Evolutionary conservation across 2,113 vertebrate genomes (phyloP), one percentile per base, ranked within the genome.

Genomic region (Callorhinus ursinus): DNA sequence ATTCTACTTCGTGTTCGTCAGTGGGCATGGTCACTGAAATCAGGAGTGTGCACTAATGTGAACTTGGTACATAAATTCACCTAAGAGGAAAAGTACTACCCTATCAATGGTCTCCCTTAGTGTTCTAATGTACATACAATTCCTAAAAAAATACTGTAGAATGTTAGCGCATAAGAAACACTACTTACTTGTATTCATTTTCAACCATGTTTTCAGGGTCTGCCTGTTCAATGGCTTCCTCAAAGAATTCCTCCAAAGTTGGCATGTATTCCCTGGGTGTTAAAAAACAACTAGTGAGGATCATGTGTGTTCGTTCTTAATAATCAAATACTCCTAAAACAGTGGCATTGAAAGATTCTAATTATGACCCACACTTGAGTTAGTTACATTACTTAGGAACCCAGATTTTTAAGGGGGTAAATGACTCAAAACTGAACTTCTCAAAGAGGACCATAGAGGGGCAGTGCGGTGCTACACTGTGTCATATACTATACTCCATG

Each of bases 191-290:
- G 98, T 99, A 99, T 97, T 99, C 99, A 49, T 99, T 99, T 98
- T 99, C 99, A 97, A 99, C 99, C 99, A 99, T 99, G 97, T 99
- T 99, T 95, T 99, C 99, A 51, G 99, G 99, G 94, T 99, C 99
- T 7, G 99, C 99, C 98, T 99, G 99, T 93, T 99, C 99, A 93
- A 99, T 99, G 89, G 99, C 99, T 98, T 99, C 99, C 63, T 99
- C 99, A 94, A 99, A 99, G 98, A 99, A 99, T 51, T 99, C 99
- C 86, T 99, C 99, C 98, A 99, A 97, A 0, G 99, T 99, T 9
- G 99, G 99, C 99, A 99, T 99, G 94, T 99, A 99, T 98, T 99
- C 99, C 98, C 99, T 99, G 96, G 46, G 94, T 93, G 74, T 91
- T 79, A 98, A 26, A 98, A 80, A 88, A 80, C 10, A 93, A 92